A percentile compares a stretch with the other conserved stretches of the same genome.
These are phyloP conservation scores for Apeira syringaria DNA, from an alignment of 2,888 invertebrate species.

Conservation along the genomic window DNA sequence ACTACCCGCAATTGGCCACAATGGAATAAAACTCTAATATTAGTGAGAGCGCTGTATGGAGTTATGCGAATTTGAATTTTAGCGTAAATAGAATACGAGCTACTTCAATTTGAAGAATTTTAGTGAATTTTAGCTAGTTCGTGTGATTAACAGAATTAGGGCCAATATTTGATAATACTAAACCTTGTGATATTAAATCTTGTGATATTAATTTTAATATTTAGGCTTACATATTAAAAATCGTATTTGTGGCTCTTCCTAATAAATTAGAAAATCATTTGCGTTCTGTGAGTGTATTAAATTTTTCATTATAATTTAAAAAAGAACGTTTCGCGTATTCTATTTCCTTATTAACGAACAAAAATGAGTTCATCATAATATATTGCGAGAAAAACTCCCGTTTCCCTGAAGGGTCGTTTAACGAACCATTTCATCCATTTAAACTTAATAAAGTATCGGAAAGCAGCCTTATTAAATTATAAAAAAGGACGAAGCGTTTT, in stretches of 20 bases:
- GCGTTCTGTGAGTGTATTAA: not conserved
- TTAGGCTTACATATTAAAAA: no score
- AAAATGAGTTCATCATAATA: conserved; percentile 23
- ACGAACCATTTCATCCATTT: conserved; percentile 72
- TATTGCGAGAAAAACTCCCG: conserved; percentile 32
- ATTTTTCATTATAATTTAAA: not conserved
- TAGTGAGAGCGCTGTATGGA: no score
- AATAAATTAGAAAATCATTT: not conserved
- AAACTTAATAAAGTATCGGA: conserved; percentile 74
- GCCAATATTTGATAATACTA: no score
- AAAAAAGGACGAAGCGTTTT: conserved; percentile 37
- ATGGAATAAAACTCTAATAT: no score
- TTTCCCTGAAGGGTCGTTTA: conserved; percentile 51
- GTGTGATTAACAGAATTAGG: no score
- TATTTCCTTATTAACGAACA: conserved; percentile 24
- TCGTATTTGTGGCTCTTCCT: not conserved
- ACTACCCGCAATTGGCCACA: no score
- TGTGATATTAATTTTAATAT: no score
- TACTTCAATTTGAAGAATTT: no score
- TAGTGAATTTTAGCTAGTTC: no score
- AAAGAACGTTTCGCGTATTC: conserved; percentile 1
- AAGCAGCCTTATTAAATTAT: conserved; percentile 73
- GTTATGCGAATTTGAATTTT: no score
- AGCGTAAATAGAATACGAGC: no score
- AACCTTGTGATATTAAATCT: no score